A percentile compares a stretch with the other conserved stretches of the same genome.
Evolutionary conservation across 2,797 vertebrate genomes (phyloP).

Genomic region (Anomalospiza imberbis): DNA sequence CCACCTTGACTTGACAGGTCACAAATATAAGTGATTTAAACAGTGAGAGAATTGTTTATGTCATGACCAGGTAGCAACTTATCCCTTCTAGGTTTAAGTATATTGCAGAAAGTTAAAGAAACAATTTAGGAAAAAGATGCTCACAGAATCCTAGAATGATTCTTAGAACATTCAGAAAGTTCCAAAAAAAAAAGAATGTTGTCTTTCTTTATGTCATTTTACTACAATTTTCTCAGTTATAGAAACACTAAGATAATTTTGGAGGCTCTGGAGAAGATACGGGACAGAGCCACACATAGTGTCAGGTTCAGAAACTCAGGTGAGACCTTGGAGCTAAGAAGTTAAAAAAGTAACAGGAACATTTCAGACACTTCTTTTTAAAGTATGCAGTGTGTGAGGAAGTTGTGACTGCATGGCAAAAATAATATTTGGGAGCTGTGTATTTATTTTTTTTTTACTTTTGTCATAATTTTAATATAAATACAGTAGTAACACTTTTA

Average conservation of each 20-base stretch:
- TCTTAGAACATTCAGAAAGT: neutral
- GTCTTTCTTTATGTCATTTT: neutral
- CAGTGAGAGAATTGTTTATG: neutral
- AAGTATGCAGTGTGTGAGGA: neutral
- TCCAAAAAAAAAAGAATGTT: neutral
- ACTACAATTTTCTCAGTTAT: neutral
- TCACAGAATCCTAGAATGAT: neutral
- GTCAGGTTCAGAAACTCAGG: neutral
- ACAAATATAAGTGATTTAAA: constrained; percentile 29
- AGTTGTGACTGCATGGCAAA: neutral
- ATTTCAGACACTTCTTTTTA: neutral
- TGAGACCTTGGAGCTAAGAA: neutral
- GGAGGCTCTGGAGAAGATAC: neutral
- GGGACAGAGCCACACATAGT: neutral
- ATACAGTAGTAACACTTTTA: neutral
- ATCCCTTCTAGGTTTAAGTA: neutral
- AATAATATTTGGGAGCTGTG: neutral
- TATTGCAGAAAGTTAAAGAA: neutral
- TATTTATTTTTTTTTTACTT: neutral
- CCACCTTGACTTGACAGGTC: constrained; percentile 20
- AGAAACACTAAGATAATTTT: neutral
- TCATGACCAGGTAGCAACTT: neutral
- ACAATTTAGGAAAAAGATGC: neutral
- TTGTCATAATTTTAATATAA: neutral
- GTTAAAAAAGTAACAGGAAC: neutral